Base-by-base conservation (phyloP, 2,888 invertebrate genomes). In the Drosophila merina region DNA sequence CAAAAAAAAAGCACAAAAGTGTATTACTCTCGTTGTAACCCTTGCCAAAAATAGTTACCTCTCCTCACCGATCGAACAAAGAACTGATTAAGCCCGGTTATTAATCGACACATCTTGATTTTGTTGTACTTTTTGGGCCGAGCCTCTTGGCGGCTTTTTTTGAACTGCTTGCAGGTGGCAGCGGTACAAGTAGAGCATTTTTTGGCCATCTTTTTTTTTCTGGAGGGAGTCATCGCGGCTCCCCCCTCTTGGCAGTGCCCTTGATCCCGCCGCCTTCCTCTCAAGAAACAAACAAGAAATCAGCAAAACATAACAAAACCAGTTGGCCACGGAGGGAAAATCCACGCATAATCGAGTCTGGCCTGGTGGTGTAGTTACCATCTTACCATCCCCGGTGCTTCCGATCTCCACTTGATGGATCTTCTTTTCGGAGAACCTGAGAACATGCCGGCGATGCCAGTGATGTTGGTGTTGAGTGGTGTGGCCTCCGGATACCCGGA, bases 41-140 rank as follows among this genome's bases (percentile, higher is more conserved):
- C 14, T 49, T 30, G 26, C 64, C 64, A 66, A 66, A 66, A 66
- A 66, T 66, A 66, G 64, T 47, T 25, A 44, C 25, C 25, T 60
- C 47, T 33, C 20, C 38, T n/a, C 45, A 9, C 26, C 20, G 33
- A 54, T n/a, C 28, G 28, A 49, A 66, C 64, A 66, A 66, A 63
- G 64, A 47, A 54, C 63, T 66, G 63, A 63, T 63, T 54, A 66
- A 66, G 51, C 40, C 57, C 8, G n/a, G 28, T 47, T 10, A 45
- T 38, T 30, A 8, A 30, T 30, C 40, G 20, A 14, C 20, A 20
- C 14, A 20, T 42, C 40, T 42, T 1, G 14, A 40, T 3, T 14
- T 42, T 7, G 6, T 42, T 42, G n/a, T 42, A 20, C 2, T 20
- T 44, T 25, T 25, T 20, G 44, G 25, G 44, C 44, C 44, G 44